Conservation (phyloP, 2,797 vertebrate genomes). For the Huso huso region DNA sequence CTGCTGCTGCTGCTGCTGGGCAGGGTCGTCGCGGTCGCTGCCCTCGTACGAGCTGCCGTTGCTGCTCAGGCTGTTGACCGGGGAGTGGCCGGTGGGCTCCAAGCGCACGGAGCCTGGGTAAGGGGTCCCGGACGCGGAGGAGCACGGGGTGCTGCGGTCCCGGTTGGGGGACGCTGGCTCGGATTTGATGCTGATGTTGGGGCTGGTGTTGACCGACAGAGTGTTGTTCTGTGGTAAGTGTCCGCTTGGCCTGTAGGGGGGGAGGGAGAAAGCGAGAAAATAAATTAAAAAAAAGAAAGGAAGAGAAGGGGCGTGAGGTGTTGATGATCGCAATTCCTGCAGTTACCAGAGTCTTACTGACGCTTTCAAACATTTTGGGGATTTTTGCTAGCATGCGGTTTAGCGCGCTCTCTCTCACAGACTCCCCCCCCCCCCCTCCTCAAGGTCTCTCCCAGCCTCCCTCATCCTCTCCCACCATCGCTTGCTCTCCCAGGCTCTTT, state of each 20-base stretch:
- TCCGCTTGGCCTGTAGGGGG: slow-evolving; percentile 69
- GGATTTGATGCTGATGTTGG: slow-evolving; percentile 88
- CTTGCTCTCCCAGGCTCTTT: too few species aligned
- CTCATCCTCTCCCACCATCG: too few species aligned
- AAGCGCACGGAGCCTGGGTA: slow-evolving; percentile 61
- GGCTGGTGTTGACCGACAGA: slow-evolving; percentile 86
- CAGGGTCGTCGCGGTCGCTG: slow-evolving; percentile 77
- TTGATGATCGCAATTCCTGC: slow-evolving; percentile 1
- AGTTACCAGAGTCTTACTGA: neutral
- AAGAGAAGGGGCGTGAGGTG: neutral
- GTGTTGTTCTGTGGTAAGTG: slow-evolving; percentile 74
- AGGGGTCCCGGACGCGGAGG: slow-evolving; percentile 32
- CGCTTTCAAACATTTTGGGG: too few species aligned
- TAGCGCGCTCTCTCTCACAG: too few species aligned
- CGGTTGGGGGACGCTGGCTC: slow-evolving; percentile 89
- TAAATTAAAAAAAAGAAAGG: neutral
- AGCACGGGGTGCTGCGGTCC: slow-evolving; percentile 78
- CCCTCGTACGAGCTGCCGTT: slow-evolving; percentile 87
- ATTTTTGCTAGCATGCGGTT: too few species aligned
- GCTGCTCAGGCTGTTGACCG: slow-evolving; percentile 89
- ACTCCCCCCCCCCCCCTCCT: too few species aligned
- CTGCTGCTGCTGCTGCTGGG: slow-evolving; percentile 42
- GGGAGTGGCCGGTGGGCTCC: slow-evolving; percentile 69
- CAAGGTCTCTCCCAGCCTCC: too few species aligned
- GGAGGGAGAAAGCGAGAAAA: neutral